Evolutionary conservation across 2,113 vertebrate species (phyloP).

Genomic region (Clupea harengus): DNA sequence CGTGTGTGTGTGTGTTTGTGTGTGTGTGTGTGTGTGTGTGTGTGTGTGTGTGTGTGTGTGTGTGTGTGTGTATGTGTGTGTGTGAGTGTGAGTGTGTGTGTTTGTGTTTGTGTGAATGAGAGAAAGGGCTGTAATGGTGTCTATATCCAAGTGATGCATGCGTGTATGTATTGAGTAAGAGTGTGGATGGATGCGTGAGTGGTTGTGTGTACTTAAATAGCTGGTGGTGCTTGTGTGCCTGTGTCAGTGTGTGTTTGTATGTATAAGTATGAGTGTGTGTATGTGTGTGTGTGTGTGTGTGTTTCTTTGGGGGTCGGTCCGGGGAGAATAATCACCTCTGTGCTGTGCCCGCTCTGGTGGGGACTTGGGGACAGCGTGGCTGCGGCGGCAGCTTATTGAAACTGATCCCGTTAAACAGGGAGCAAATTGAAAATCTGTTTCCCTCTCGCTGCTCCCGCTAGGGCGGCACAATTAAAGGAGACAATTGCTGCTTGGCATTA

Average conservation of each 20-base stretch:
- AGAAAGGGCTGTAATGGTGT: neutral
- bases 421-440: conserved; percentile 75
- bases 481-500: conserved; percentile 63
- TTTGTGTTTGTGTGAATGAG: neutral
- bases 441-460: conserved; percentile 56
- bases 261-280: neutral
- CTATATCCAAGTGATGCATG: neutral
- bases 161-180: neutral
- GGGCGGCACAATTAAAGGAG: conserved; percentile 69
- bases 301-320: neutral
- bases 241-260: neutral
- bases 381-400: conserved; percentile 61
- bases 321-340: conserved; percentile 37
- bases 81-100: neutral
- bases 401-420: conserved; percentile 65
- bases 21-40: neutral
- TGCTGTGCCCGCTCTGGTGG: conserved; percentile 45
- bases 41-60: neutral
- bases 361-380: conserved; percentile 47
- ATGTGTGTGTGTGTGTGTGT: neutral
- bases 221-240: neutral
- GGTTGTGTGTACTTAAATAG: neutral
- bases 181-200: neutral
- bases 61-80: neutral
- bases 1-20: conserved; percentile 3